Percentiles rank a stretch among this genome's conserved stretches.
Conservation (phyloP, 2,888 invertebrate genomes). For the Myopa tessellatipennis region DNA sequence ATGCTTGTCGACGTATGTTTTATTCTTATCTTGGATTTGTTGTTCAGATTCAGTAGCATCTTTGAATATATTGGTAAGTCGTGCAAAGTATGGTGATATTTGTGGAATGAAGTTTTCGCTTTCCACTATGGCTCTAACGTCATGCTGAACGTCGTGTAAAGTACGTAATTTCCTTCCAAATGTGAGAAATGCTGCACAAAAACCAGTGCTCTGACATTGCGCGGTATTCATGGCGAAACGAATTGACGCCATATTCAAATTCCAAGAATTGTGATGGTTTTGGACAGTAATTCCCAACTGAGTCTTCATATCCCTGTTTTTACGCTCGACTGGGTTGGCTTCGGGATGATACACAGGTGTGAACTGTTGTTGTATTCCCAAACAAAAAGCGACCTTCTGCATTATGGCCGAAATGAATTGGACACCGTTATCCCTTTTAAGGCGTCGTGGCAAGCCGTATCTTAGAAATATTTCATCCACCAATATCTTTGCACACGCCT, state of each 20-base stretch:
- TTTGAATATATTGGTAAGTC: constrained; percentile 17
- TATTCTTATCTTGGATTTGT: constrained; percentile 46
- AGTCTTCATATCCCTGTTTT: constrained; percentile 3
- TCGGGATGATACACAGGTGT: constrained; percentile 45
- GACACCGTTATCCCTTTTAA: too few relatives aligned
- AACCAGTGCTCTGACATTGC: constrained; percentile 50
- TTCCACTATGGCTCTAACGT: constrained; percentile 51
- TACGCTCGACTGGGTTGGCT: constrained; percentile 40
- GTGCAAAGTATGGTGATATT: constrained; percentile 40
- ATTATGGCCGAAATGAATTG: constrained; percentile 42
- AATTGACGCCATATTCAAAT: too few relatives aligned
- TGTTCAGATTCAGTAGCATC: constrained; percentile 45
- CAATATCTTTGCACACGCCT: too few relatives aligned
- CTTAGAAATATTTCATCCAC: too few relatives aligned
- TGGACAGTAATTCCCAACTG: constrained; percentile 42
- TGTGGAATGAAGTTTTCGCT: constrained; percentile 50
- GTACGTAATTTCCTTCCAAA: constrained; percentile 61
- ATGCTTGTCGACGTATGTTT: constrained; percentile 44
- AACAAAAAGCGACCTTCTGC: constrained; percentile 53
- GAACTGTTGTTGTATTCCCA: constrained; percentile 29
- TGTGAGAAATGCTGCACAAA: constrained; percentile 58
- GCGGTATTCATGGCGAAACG: too few relatives aligned
- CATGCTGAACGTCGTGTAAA: constrained; percentile 53
- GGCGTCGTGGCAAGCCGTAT: too few relatives aligned
- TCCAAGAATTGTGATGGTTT: neutral